A percentile compares a stretch with the other conserved stretches of the same genome.
These are phyloP conservation scores for Oxycera nigricornis DNA, from an alignment of 2,888 invertebrate species.

Conservation along the genomic window DNA sequence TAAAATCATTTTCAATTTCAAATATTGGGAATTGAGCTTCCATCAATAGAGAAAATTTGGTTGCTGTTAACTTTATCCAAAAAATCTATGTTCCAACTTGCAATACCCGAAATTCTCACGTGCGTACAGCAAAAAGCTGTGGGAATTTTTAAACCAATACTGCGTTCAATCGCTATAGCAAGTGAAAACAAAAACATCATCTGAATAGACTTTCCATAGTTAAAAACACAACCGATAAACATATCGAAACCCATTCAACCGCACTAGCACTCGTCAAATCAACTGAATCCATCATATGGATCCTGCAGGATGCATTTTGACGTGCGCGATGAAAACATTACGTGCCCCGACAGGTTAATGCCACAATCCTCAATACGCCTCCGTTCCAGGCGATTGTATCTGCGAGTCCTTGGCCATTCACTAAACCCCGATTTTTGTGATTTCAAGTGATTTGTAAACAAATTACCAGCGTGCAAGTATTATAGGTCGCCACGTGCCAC, in stretches of 20 bases:
- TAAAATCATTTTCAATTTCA: no score
- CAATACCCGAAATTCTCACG: not conserved
- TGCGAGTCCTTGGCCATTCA: not conserved
- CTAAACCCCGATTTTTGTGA: constrained; percentile 44
- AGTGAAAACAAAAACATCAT: not conserved
- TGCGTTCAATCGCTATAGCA: not conserved
- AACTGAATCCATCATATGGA: not conserved
- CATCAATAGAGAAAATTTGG: no score
- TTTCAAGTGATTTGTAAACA: constrained; percentile 63
- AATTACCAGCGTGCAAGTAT: constrained; percentile 59
- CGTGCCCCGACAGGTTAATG: constrained; percentile 51
- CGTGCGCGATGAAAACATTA: constrained; percentile 54
- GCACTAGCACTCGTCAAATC: constrained; percentile 3
- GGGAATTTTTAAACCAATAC: not conserved
- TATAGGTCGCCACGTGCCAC: constrained; percentile 55
- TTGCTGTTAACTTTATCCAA: no score
- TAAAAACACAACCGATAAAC: not conserved
- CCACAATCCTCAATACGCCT: constrained; percentile 15
- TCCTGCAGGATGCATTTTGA: constrained; percentile 24
- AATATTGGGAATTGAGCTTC: no score
- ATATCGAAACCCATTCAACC: constrained; percentile 17
- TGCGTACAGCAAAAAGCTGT: not conserved
- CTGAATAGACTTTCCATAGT: not conserved
- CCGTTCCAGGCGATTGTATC: not conserved
- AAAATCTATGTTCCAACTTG: no score